phyloP scores from a whole-genome alignment of 2,888 invertebrate genomes.

The Dermolepida albohirtum region DNA sequence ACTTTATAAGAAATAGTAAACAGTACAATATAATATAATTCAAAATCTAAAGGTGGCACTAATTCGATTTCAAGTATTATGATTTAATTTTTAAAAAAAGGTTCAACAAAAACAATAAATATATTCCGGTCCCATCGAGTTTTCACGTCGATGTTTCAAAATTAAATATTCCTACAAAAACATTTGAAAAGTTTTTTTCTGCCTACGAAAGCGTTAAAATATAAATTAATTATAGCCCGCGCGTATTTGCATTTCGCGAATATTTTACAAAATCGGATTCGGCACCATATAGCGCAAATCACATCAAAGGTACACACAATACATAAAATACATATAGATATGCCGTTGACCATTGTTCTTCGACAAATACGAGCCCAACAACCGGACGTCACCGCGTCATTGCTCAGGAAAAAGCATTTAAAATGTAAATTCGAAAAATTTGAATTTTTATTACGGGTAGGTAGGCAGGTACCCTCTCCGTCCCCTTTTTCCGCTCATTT shows the following conservation, averaged over 20 bases:
- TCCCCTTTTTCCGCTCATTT: neutral
- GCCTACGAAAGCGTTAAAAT: neutral
- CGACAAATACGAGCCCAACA: slow-evolving; percentile 19
- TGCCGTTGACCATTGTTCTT: slow-evolving; percentile 25
- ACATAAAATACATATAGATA: slow-evolving; percentile 2
- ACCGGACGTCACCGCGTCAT: slow-evolving; percentile 33
- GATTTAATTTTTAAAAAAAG: too few species aligned
- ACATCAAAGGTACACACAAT: slow-evolving; percentile 5
- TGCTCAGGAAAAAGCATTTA: slow-evolving; percentile 35
- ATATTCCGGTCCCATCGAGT: too few species aligned
- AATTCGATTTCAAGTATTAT: too few species aligned
- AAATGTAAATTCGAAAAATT: slow-evolving; percentile 41
- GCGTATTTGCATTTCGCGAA: slow-evolving; percentile 10
- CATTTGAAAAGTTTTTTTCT: neutral
- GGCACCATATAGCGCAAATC: neutral
- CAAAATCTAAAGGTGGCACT: too few species aligned
- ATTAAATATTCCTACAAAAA: too few species aligned
- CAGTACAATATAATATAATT: too few species aligned
- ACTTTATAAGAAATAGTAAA: too few species aligned
- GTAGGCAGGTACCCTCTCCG: slow-evolving; percentile 3
- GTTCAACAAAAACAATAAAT: too few species aligned
- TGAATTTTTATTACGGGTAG: slow-evolving; percentile 40
- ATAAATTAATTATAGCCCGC: slow-evolving; percentile 18
- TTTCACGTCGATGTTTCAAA: too few species aligned
- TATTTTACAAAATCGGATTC: slow-evolving; percentile 8